A percentile compares a stretch with the other conserved stretches of the same genome.
Conservation (phyloP, 2,888 invertebrate genomes). For the Pemphredon lugubris region DNA sequence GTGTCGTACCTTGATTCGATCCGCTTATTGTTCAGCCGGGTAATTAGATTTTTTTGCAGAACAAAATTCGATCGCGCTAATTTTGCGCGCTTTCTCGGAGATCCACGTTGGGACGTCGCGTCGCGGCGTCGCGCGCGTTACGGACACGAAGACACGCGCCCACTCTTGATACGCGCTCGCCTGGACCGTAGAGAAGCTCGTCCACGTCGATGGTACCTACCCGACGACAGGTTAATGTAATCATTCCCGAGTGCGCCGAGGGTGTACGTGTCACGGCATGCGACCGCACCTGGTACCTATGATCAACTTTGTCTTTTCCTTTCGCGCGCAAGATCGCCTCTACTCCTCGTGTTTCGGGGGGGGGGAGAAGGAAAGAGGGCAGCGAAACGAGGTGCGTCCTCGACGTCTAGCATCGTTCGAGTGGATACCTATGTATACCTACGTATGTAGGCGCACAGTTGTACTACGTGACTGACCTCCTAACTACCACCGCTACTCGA, state of each 20-base stretch:
- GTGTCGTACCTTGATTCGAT: neutral
- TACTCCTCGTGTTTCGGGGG: neutral
- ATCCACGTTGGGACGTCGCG: too few relatives aligned
- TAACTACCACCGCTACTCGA: slow-evolving; percentile 55
- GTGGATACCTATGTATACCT: slow-evolving; percentile 47
- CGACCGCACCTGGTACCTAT: slow-evolving; percentile 59
- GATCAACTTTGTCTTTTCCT: slow-evolving; percentile 67
- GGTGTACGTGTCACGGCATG: slow-evolving; percentile 73
- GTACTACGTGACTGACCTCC: slow-evolving; percentile 68
- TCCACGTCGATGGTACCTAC: slow-evolving; percentile 54
- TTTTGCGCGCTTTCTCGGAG: neutral
- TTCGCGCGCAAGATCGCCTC: slow-evolving; percentile 53
- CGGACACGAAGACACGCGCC: slow-evolving; percentile 32
- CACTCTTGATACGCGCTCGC: slow-evolving; percentile 35
- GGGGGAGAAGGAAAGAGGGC: slow-evolving; percentile 12
- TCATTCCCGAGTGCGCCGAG: slow-evolving; percentile 71
- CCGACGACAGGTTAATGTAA: slow-evolving; percentile 71
- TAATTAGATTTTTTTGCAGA: neutral
- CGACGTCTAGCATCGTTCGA: slow-evolving; percentile 55
- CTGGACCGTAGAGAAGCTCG: slow-evolving; percentile 30
- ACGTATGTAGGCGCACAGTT: slow-evolving; percentile 55
- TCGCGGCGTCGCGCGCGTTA: too few relatives aligned
- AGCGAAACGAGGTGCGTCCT: slow-evolving; percentile 27
- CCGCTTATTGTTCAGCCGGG: neutral
- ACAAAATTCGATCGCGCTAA: neutral